Base-by-base conservation (phyloP, 2,888 invertebrate species). In the Drosophila mercatorum region DNA sequence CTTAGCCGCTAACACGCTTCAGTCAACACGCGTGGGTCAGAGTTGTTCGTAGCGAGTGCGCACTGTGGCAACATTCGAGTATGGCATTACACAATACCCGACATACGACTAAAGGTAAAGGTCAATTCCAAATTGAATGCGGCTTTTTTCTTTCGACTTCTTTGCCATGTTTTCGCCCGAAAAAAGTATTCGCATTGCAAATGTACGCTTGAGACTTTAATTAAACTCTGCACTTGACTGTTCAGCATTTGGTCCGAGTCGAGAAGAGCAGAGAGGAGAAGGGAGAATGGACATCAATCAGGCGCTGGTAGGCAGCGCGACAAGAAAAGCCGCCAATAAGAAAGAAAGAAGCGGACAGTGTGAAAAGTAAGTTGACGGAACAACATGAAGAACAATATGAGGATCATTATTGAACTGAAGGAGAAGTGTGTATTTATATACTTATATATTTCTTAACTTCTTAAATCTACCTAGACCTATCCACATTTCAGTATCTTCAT, bases 21-120 rank as follows among this genome's bases (percentile, higher is more conserved):
- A 81, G 75, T 75, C 78, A 81, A 72, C 83, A 79, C 88, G 78
- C 68, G 68, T 78, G 28, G 28, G 8, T 28, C 10, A n/a, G n/a
- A 62, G 64, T 65, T 59, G 44, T 46, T 36, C 56, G 46, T 59
- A 51, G 40, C 57, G 31, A 43, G 56, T 17, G 28, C n/a, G n/a
- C 40, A 53, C 58, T 67, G 44, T 46, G 59, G 51, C 55, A 49
- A 55, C 60, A 61, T 55, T 81, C 61, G 69, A 66, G 68, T 78
- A 68, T 70, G 75, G 69, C 68, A 72, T 79, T 85, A 72, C 80
- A 75, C 68, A 79, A 72, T 59, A 51, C 55, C 51, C 49, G 46
- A 63, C 68, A 47, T 31, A 12, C 55, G 58, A 22, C 28, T 63
- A 68, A 60, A 75, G 66, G 65, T 64, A 66, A 78, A 46, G 57